phyloP scores from a whole-genome alignment of 2,888 invertebrate species.

The Subacronicta megacephala region DNA sequence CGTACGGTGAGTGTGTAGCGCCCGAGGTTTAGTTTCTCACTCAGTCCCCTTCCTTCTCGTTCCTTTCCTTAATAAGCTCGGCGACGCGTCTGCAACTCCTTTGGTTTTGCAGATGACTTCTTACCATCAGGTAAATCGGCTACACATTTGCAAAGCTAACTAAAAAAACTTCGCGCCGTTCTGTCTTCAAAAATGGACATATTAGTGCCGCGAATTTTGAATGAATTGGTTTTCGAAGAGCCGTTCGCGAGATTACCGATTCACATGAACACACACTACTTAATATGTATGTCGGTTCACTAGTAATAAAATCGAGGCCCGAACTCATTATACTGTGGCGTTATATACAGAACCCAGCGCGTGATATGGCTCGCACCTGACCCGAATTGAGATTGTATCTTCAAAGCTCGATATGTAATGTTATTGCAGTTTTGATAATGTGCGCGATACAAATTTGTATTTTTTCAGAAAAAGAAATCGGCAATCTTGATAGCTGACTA shows the following conservation, averaged over 20 bases:
- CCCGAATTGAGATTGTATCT: constrained; percentile 53
- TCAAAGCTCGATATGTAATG: constrained; percentile 44
- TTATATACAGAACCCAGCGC: constrained; percentile 52
- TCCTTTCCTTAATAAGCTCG: too few relatives aligned
- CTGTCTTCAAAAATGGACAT: too few relatives aligned
- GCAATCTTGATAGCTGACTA: too few relatives aligned
- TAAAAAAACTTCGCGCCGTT: too few relatives aligned
- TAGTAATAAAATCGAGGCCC: constrained; percentile 51
- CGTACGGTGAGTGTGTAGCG: too few relatives aligned
- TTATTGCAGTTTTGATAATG: constrained; percentile 58
- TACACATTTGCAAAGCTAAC: too few relatives aligned
- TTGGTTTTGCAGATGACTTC: too few relatives aligned
- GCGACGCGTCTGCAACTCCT: too few relatives aligned
- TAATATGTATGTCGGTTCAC: constrained; percentile 51
- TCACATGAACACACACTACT: constrained; percentile 53
- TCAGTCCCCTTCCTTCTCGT: too few relatives aligned
- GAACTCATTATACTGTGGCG: constrained; percentile 45
- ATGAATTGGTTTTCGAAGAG: constrained; percentile 48
- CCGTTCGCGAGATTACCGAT: constrained; percentile 47
- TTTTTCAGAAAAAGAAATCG: too few relatives aligned
- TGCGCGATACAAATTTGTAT: constrained; percentile 15
- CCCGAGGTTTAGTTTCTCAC: too few relatives aligned
- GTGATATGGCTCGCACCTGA: constrained; percentile 60
- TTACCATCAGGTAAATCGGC: too few relatives aligned
- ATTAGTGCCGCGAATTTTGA: constrained; percentile 40